Base-by-base conservation (phyloP, 2,113 vertebrate species). In the Phainopepla nitens region DNA sequence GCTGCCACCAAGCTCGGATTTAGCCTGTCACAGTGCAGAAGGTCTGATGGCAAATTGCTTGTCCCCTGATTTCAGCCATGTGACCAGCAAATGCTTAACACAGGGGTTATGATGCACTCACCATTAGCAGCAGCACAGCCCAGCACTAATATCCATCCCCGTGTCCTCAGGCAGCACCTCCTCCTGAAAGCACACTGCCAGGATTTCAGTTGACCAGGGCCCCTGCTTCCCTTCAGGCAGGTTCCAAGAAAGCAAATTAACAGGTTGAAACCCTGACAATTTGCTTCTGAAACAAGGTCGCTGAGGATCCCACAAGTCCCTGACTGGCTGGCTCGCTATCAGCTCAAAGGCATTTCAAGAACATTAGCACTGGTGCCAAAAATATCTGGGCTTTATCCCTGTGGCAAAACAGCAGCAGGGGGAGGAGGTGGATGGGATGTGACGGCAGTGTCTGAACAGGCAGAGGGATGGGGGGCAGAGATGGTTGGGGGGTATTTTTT, bases 321-420 rank as follows among this genome's bases (percentile, higher is more conserved):
- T 56, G 73, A 73, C 90, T 92, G 84, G 64, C 85, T 86, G 91
- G 70, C 78, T 94, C 29, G 47, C 75, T 92, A 21, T 66, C 85
- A 71, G 71, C 75, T 92, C 76, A 94, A 90, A 96, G 94, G 75
- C 82, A 28, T 81, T 90, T 93, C 76, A 95, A 83, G 88, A 95
- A 64, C 90, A 72, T 88, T 36, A 81, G 51, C 39, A 17, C 3
- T 11, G 11, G 39, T 94, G 79, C 94, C 92, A 86, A 73, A 93
- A 97, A 95, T 92, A 93, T 75, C 94, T 47, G 54, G 90, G 71
- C 85, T 94, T 15, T 13, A 42, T 88, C 71, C 85, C 82, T 95
- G 90, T 8, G 2, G 93, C 76, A 70, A 62, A 93, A 79, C 73
- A 79, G 89, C 10, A 17, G 44, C 65, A 72, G 65, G 8, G 77